phyloP scores from a whole-genome alignment of 37 sponge, comb jelly and placozoan genomes.

The Diacarnus erythraeanus region DNA sequence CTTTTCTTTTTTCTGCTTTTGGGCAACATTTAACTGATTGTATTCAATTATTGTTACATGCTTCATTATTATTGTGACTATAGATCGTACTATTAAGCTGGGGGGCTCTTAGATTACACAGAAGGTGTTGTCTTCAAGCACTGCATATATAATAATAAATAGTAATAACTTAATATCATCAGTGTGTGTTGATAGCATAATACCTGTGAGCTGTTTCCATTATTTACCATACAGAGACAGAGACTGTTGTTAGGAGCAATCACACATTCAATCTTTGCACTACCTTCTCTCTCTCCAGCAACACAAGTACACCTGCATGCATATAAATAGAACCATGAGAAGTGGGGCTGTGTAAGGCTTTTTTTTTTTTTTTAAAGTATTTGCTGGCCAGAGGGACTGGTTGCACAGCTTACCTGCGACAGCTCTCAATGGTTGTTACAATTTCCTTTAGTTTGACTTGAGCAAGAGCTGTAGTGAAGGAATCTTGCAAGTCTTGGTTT shows the following conservation, averaged over 20 bases:
- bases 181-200: background rate
- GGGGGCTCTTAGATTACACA: too few species aligned
- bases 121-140: too few species aligned
- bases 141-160: too few species aligned
- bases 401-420: conserved; percentile 16
- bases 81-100: too few species aligned
- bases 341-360: too few species aligned
- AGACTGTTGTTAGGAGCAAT: conserved; percentile 12
- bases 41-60: too few species aligned
- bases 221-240: conserved; percentile 35
- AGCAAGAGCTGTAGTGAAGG: conserved; percentile 33
- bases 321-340: too few species aligned
- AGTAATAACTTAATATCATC: too few species aligned
- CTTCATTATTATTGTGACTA: too few species aligned
- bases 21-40: background rate
- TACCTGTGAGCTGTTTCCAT: conserved; percentile 4
- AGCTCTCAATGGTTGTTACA: conserved; percentile 10
- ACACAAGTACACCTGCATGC: conserved; percentile 48
- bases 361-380: background rate
- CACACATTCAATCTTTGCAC: conserved; percentile 6
- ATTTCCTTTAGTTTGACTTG: conserved; percentile 46
- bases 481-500: conserved; percentile 12
- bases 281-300: background rate
- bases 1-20: background rate
- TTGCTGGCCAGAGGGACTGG: background rate